Percentiles rank a stretch among this genome's conserved stretches.
These are phyloP conservation scores for Babyrousa celebensis DNA, from an alignment of 2,797 vertebrate species.

Conservation along the genomic window DNA sequence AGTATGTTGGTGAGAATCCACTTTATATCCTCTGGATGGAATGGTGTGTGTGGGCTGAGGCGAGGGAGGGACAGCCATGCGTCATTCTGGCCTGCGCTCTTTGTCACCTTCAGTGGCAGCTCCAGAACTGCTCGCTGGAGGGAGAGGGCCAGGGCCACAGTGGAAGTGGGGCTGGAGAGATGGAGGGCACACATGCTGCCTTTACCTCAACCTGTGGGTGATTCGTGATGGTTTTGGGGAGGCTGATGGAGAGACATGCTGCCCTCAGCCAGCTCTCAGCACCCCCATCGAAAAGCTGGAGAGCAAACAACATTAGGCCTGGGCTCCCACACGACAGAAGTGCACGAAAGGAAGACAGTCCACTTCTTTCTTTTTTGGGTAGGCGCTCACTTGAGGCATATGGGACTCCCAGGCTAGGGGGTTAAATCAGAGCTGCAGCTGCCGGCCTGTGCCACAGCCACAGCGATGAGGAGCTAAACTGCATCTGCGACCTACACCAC, in stretches of 20 bases:
- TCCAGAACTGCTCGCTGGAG: background rate
- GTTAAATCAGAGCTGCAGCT: too few relatives aligned
- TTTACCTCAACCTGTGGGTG: background rate
- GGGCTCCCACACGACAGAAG: background rate
- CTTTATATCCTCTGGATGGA: background rate
- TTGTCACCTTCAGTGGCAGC: background rate
- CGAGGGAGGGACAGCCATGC: too few relatives aligned
- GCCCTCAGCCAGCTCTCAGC: background rate
- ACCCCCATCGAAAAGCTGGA: background rate
- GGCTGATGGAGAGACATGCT: background rate
- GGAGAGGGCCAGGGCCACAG: fast-evolving
- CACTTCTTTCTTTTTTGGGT: background rate
- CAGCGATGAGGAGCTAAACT: too few relatives aligned
- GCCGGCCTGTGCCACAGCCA: too few relatives aligned
- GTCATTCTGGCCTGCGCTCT: fast-evolving
- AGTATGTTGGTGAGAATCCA: background rate
- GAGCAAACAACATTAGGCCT: background rate
- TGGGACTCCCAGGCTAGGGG: too few relatives aligned
- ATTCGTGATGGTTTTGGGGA: background rate
- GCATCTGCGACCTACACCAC: too few relatives aligned
- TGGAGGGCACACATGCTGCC: fast-evolving
- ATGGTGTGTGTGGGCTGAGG: fast-evolving
- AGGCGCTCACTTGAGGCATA: too few relatives aligned
- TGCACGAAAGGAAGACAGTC: background rate
- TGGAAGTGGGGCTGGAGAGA: background rate